Conservation (phyloP, 2,888 invertebrate species). For the Pyrgus malvae region DNA sequence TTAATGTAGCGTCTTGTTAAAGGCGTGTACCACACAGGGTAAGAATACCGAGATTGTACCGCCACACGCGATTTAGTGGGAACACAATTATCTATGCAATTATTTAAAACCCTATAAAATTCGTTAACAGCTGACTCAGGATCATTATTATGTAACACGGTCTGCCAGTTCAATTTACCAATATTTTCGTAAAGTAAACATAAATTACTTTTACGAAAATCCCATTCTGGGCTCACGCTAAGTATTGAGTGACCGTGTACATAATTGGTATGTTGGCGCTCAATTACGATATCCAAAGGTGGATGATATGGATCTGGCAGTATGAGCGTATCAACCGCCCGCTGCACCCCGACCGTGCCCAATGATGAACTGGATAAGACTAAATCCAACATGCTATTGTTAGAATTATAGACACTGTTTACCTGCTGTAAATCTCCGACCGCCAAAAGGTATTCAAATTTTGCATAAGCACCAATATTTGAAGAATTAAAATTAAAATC, state of each 20-base stretch:
- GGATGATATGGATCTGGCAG: not conserved
- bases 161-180: not conserved
- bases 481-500: not conserved
- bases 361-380: not conserved
- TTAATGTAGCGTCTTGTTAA: slow-evolving; percentile 5
- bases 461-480: not conserved
- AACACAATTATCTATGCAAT: not conserved
- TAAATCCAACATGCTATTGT: not conserved
- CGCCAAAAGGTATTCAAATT: not conserved
- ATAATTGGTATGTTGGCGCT: too few relatives aligned
- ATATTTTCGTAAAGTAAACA: not conserved
- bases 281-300: not conserved
- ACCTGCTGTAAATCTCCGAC: slow-evolving; percentile 1
- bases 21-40: slow-evolving; percentile 5
- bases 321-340: not conserved
- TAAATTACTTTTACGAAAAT: not conserved
- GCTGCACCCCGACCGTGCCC: not conserved
- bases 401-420: not conserved
- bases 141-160: not conserved
- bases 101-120: not conserved
- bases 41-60: not conserved
- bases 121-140: not conserved
- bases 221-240: too few relatives aligned
- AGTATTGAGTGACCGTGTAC: not conserved
- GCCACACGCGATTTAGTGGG: not conserved